phyloP scores from a whole-genome alignment of 2,888 invertebrate species.

The Atethmia centrago region DNA sequence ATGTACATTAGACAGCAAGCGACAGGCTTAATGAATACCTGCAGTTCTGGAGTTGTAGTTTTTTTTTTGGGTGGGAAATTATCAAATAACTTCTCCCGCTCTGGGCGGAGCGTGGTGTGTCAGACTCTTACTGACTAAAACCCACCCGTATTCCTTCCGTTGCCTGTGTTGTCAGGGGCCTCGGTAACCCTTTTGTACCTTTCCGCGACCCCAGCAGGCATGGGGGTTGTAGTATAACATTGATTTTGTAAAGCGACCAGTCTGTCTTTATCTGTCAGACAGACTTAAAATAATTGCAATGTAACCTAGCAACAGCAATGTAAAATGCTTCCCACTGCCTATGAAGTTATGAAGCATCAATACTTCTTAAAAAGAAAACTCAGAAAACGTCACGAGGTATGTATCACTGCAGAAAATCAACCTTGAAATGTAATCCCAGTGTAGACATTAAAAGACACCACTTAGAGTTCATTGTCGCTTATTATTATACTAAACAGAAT shows the following conservation, averaged over 20 bases:
- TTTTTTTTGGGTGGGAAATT: no score
- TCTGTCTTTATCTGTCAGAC: not conserved
- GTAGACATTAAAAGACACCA: not conserved
- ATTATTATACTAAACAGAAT: constrained; percentile 8
- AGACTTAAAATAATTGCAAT: not conserved
- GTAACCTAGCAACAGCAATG: not conserved
- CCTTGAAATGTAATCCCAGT: not conserved
- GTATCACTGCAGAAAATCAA: not conserved
- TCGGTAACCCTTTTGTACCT: no score
- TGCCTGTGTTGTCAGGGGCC: no score
- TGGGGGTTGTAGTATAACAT: not conserved
- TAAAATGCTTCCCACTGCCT: not conserved
- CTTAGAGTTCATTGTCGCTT: not conserved
- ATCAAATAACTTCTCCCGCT: no score
- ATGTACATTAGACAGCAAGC: not conserved
- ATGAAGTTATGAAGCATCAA: not conserved
- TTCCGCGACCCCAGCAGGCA: no score
- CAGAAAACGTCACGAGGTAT: not conserved
- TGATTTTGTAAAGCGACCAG: not conserved
- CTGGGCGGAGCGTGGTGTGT: no score
- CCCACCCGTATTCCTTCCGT: no score
- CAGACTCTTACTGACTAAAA: no score
- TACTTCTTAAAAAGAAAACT: not conserved
- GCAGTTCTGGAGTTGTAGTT: no score
- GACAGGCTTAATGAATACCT: not conserved